Conservation (phyloP, 2,888 invertebrate species). For the Kryphioiulus occultus region DNA sequence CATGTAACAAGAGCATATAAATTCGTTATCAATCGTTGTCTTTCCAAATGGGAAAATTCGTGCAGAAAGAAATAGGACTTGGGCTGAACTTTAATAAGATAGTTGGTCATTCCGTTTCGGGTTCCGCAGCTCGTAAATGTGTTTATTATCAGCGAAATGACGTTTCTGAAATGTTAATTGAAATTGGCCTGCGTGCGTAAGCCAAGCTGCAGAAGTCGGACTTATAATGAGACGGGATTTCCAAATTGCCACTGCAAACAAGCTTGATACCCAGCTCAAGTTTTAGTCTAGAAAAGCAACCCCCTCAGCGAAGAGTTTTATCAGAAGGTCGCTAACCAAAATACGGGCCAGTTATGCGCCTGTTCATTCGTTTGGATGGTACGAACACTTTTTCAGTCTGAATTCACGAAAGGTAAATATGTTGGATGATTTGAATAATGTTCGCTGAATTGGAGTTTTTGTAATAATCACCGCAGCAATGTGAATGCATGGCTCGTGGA, state of each 20-base stretch:
- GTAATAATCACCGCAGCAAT: background rate
- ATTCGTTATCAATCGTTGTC: background rate
- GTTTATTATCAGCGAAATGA: slow-evolving; percentile 25
- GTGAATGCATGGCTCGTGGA: too few species aligned
- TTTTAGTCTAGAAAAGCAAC: background rate
- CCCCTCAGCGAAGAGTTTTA: background rate
- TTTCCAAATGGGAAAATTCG: background rate
- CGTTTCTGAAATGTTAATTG: background rate
- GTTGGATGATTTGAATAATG: background rate
- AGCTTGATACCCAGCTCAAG: background rate
- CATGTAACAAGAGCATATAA: background rate
- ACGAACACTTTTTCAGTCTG: background rate
- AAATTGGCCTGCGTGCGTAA: background rate
- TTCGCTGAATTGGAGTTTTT: background rate
- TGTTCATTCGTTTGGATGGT: background rate
- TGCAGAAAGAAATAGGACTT: background rate
- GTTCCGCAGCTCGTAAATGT: background rate
- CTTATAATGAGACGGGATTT: slow-evolving; percentile 13
- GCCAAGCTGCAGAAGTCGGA: background rate
- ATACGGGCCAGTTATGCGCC: background rate
- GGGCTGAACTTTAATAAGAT: background rate
- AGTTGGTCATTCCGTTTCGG: background rate
- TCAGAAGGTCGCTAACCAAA: background rate
- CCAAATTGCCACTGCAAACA: background rate
- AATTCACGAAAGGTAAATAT: background rate